phyloP scores from a whole-genome alignment of 1,140 invertebrate species.

The Notospermus geniculatus region DNA sequence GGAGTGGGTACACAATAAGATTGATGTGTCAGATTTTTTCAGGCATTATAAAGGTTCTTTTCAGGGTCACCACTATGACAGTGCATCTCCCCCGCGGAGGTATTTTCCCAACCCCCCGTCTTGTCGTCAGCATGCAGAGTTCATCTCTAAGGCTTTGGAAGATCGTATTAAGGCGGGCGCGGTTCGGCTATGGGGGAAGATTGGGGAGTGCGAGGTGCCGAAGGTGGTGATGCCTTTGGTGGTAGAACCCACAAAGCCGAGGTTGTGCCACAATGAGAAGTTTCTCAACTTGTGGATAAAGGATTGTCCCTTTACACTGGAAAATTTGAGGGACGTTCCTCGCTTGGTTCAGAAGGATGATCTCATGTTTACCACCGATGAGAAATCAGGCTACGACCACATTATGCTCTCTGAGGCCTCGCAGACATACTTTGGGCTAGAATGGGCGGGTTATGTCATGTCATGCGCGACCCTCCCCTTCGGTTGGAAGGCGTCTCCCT shows the following conservation, averaged over 20 bases:
- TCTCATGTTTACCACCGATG: constrained; percentile 13
- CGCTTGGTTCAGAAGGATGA: constrained; percentile 7
- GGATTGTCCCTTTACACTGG: constrained; percentile 18
- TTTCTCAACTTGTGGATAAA: constrained; percentile 13
- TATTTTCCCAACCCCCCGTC: no score
- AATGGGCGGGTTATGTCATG: neutral
- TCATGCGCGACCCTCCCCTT: constrained; percentile 7
- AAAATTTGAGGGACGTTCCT: constrained; percentile 14
- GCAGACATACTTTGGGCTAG: neutral
- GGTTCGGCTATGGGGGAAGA: no score
- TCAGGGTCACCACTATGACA: no score
- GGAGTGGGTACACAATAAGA: no score
- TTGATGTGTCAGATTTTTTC: no score
- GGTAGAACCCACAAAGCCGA: neutral
- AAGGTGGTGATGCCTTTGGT: neutral
- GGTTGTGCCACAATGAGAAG: neutral
- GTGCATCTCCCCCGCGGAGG: no score
- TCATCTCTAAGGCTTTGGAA: no score
- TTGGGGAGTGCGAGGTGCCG: no score
- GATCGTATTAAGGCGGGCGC: no score
- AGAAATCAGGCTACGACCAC: constrained; percentile 9
- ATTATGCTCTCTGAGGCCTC: neutral
- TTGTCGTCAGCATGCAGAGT: no score
- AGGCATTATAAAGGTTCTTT: no score
- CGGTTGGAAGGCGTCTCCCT: constrained; percentile 9